Base-by-base conservation (phyloP, 1,140 invertebrate species). In the Pissodes strobi region DNA sequence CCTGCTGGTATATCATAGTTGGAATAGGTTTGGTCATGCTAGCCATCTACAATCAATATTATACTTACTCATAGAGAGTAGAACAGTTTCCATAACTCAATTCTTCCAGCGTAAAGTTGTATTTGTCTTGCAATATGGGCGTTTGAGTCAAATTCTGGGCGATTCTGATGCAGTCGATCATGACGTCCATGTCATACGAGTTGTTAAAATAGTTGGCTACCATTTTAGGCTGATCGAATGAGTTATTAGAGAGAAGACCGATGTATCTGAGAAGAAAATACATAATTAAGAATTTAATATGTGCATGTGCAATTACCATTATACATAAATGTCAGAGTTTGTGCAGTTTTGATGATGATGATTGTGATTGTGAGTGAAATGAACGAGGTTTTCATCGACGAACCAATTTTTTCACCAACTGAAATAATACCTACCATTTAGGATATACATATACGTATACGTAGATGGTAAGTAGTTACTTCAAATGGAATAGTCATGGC, bases 31-130 rank as follows among this genome's bases (percentile, higher is more conserved):
- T n/a, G n/a, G n/a, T n/a, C n/a, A n/a, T n/a, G n/a, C n/a, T n/a
- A n/a, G n/a, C n/a, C n/a, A n/a, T n/a, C n/a, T n/a, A n/a, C n/a
- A n/a, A n/a, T n/a, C n/a, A n/a, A n/a, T n/a, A n/a, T n/a, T n/a
- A n/a, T 52, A 37, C 23, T 13, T 52, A 52, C 49, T 46, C 43
- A 19, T 46, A 46, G 4, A 10, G 13, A 10, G 15, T 18, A 19
- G 22, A 19, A 48, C 64, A 66, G 34, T 60, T 49, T 1, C 64
- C 64, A 55, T 55, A 61, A 43, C 19, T 37, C 1, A 5, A 22
- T 2, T 45, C 81, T 66, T 89, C 85, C 0, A 85, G 85, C 25
- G 83, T 84, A 68, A 86, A 85, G 0, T 74, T 65, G 34, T 78
- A 78, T 0, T 75, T 69, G 30, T 69, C 72, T 21, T 25, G 41